These are phyloP conservation scores for Phymastichus coffea DNA, from an alignment of 1,140 invertebrate species.

Conservation along the genomic window DNA sequence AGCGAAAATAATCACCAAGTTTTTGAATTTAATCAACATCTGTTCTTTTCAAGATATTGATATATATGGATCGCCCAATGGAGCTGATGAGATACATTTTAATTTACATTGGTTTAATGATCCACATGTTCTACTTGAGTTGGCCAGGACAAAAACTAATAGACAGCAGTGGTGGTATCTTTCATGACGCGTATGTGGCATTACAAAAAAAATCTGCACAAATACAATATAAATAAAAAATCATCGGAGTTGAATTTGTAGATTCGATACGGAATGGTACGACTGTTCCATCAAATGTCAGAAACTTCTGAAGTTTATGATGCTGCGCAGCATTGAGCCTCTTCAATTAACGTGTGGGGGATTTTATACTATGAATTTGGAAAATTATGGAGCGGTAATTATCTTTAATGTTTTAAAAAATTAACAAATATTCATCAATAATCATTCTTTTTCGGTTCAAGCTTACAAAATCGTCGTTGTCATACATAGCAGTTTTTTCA, in stretches of 20 bases:
- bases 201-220: too few species aligned
- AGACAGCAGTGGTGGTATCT: neutral
- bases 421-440: too few species aligned
- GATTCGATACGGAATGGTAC: slow-evolving; percentile 4
- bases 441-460: neutral
- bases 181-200: neutral
- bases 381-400: neutral
- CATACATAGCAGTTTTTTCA: neutral
- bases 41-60: neutral
- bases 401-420: neutral
- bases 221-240: neutral
- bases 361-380: neutral
- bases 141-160: slow-evolving; percentile 6
- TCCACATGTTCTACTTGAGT: neutral
- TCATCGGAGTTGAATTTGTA: neutral
- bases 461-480: neutral
- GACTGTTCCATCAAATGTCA: neutral
- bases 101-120: neutral
- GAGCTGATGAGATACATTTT: neutral
- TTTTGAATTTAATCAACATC: too few species aligned
- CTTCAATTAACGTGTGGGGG: neutral
- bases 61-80: neutral
- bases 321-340: neutral
- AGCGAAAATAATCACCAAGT: too few species aligned
- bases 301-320: neutral